A percentile compares a stretch with the other conserved stretches of the same genome.
Evolutionary conservation across 1,140 invertebrate genomes (phyloP).

Genomic region (Pseudomyrmex gracilis): DNA sequence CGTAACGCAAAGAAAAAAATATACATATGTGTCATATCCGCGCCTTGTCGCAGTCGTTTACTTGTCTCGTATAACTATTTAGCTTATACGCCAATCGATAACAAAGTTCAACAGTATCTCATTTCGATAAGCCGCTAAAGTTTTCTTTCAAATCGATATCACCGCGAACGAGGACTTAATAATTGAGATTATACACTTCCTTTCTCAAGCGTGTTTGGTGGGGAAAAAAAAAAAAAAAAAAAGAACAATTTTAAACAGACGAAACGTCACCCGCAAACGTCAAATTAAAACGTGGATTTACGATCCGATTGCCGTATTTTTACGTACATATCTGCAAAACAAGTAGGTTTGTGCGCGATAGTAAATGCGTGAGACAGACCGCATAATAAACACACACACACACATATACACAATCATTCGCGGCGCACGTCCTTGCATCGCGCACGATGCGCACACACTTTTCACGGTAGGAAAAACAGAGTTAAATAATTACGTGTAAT

Average conservation of each 20-base stretch:
- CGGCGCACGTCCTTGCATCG: neutral
- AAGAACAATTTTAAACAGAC: neutral
- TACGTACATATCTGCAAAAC: neutral
- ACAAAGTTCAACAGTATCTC: slow-evolving; percentile 8
- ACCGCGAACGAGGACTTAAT: neutral
- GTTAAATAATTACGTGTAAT: slow-evolving; percentile 17
- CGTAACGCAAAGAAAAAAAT: neutral
- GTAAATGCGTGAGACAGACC: neutral
- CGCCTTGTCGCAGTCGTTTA: neutral
- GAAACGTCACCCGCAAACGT: neutral
- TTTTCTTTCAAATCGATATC: slow-evolving; percentile 14
- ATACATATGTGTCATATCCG: neutral
- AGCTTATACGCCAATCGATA: slow-evolving; percentile 32
- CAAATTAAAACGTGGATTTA: neutral
- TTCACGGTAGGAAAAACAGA: neutral
- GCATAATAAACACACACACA: neutral
- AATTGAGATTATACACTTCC: neutral
- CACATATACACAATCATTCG: neutral
- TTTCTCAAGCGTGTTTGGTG: neutral
- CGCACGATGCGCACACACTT: neutral
- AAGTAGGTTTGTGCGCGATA: no score
- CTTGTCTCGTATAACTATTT: neutral
- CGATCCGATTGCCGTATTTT: neutral
- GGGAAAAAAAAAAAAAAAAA: neutral
- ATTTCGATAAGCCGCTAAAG: neutral